Percentiles rank a stretch among this genome's conserved stretches.
phyloP scores from a whole-genome alignment of 2,888 invertebrate genomes.

The Amphiduros pacificus region DNA sequence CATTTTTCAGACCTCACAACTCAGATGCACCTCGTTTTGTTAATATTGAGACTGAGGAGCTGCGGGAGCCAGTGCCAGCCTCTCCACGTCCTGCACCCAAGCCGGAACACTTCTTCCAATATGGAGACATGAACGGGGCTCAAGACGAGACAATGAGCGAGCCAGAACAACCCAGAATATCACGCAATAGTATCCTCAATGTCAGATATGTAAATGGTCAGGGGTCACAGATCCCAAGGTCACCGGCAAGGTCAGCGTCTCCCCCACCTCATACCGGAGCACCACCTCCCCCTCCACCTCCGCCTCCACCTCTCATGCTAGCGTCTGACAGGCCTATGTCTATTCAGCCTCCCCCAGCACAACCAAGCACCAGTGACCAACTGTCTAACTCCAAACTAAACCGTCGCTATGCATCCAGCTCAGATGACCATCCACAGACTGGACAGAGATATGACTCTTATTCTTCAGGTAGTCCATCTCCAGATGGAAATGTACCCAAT shows the following conservation, averaged over 20 bases:
- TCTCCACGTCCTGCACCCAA: constrained; percentile 30
- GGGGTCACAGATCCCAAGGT: no score
- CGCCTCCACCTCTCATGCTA: no score
- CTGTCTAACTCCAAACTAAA: constrained; percentile 78
- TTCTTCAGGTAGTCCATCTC: no score
- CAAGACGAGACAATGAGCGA: no score
- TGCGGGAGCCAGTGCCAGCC: constrained; percentile 43
- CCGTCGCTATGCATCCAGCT: no score
- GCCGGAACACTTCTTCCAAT: constrained; percentile 29
- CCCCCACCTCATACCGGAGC: constrained; percentile 29
- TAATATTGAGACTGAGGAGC: constrained; percentile 37
- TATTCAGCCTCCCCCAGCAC: not conserved
- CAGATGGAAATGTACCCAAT: no score
- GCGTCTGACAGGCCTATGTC: not conserved
- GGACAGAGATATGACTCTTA: no score
- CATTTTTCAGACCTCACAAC: constrained; percentile 51
- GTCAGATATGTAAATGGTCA: constrained; percentile 49
- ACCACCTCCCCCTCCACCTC: not conserved
- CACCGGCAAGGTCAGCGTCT: not conserved
- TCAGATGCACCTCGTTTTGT: constrained; percentile 43
- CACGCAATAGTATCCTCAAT: constrained; percentile 53
- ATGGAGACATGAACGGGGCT: no score
- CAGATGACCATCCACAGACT: no score
- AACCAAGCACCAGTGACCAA: constrained; percentile 60
- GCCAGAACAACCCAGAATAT: no score